Conservation (phyloP, 1,140 invertebrate genomes). For the Phenacoccus solenopsis region DNA sequence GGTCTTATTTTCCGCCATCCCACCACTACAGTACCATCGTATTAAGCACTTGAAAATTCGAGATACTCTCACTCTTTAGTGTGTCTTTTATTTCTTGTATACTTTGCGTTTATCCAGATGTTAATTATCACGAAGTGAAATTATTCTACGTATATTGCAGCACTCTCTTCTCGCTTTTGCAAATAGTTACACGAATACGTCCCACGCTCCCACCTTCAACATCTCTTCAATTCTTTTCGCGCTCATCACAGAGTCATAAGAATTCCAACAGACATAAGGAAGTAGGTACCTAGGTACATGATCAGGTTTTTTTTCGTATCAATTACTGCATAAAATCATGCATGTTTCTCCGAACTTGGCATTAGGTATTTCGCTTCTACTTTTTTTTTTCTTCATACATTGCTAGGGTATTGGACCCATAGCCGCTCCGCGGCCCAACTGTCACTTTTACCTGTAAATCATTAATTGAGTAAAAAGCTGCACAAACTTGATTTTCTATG, state of each 20-base stretch:
- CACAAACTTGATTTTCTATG: too few species aligned
- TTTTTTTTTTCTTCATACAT: too few species aligned
- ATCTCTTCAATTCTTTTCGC: not conserved
- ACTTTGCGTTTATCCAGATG: not conserved
- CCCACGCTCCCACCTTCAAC: not conserved
- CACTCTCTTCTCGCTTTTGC: not conserved
- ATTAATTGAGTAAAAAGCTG: too few species aligned
- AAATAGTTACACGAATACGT: not conserved
- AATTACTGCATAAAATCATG: too few species aligned
- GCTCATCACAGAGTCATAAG: not conserved
- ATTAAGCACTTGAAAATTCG: not conserved
- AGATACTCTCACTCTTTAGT: not conserved
- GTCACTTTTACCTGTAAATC: too few species aligned
- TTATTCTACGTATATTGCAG: not conserved
- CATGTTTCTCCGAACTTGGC: too few species aligned
- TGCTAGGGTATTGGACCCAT: too few species aligned
- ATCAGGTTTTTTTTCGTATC: too few species aligned
- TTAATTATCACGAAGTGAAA: conserved; percentile 11
- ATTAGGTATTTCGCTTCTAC: too few species aligned
- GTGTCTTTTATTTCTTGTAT: not conserved
- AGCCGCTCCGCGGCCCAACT: too few species aligned
- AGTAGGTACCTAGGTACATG: too few species aligned
- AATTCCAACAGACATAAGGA: conserved; percentile 15
- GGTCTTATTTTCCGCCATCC: not conserved
- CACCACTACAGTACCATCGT: not conserved